These are phyloP conservation scores for Sminthurides aquaticus DNA, from an alignment of 2,888 invertebrate species.

Conservation along the genomic window DNA sequence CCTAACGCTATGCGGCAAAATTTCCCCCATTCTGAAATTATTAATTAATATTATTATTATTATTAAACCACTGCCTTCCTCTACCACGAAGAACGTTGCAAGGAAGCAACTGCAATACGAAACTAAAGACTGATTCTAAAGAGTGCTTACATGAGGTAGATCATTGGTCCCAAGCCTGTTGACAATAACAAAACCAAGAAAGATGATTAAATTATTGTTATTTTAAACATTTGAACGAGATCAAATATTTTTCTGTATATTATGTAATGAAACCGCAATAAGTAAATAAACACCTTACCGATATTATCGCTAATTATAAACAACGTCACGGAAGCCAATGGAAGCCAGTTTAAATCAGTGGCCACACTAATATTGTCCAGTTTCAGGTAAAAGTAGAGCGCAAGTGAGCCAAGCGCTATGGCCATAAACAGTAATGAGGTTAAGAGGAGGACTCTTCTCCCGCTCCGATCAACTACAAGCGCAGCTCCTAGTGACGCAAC, in stretches of 20 bases:
- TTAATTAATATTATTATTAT: too few species aligned
- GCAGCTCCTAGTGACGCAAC: slow-evolving; percentile 55
- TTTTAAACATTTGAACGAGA: too few species aligned
- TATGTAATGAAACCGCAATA: too few species aligned
- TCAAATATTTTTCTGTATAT: too few species aligned
- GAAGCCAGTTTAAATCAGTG: slow-evolving; percentile 53
- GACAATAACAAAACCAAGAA: neutral
- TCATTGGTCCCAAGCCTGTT: slow-evolving; percentile 21
- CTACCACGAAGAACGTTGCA: too few species aligned
- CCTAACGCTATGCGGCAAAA: slow-evolving; percentile 35
- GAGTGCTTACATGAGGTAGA: slow-evolving; percentile 17
- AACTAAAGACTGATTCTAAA: neutral
- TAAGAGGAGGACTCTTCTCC: slow-evolving; percentile 57
- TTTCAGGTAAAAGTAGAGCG: slow-evolving; percentile 54
- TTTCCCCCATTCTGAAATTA: slow-evolving; percentile 33
- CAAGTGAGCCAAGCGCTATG: slow-evolving; percentile 53
- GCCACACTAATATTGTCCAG: slow-evolving; percentile 50
- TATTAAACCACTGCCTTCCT: too few species aligned
- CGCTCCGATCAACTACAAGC: slow-evolving; percentile 56
- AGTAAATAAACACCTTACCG: slow-evolving; percentile 21
- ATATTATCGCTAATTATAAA: slow-evolving; percentile 55
- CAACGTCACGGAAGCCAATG: slow-evolving; percentile 55
- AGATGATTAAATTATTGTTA: too few species aligned
- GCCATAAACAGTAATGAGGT: slow-evolving; percentile 55
- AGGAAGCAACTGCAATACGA: neutral